Conservation (phyloP, 2,888 invertebrate species). For the Parasteatoda lunata region DNA sequence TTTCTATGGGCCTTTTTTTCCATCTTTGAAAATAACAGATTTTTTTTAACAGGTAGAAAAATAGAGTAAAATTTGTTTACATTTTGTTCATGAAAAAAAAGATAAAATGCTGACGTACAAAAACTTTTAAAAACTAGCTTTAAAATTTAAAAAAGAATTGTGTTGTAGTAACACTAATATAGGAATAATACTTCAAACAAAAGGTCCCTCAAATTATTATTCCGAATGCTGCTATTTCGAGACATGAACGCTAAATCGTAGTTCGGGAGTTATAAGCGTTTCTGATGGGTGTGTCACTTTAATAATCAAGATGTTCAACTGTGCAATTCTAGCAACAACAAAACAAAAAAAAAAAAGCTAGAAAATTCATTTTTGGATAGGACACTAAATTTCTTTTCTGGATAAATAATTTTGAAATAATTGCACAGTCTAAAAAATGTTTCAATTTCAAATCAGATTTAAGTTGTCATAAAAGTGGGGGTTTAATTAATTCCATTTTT, state of each 20-base stretch:
- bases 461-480: background rate
- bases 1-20: conserved; percentile 60
- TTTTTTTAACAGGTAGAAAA: conserved; percentile 10
- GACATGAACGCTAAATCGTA: conserved; percentile 3
- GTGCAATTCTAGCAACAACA: conserved; percentile 27
- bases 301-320: conserved; percentile 10
- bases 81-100: background rate
- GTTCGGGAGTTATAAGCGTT: background rate
- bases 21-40: background rate
- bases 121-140: conserved; percentile 3
- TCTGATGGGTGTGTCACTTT: background rate
- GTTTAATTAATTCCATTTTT: background rate
- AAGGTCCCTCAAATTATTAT: conserved; percentile 68
- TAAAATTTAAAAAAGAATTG: background rate
- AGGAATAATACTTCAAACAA: conserved; percentile 21
- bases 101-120: background rate
- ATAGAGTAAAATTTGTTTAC: conserved; percentile 3
- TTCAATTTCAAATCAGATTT: background rate
- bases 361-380: background rate
- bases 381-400: too few species aligned
- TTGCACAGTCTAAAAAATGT: background rate
- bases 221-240: conserved; percentile 49
- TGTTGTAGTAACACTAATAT: background rate
- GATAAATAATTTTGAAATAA: background rate
- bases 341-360: background rate